phyloP scores from a whole-genome alignment of 2,888 invertebrate species.

The Idaea biselata region DNA sequence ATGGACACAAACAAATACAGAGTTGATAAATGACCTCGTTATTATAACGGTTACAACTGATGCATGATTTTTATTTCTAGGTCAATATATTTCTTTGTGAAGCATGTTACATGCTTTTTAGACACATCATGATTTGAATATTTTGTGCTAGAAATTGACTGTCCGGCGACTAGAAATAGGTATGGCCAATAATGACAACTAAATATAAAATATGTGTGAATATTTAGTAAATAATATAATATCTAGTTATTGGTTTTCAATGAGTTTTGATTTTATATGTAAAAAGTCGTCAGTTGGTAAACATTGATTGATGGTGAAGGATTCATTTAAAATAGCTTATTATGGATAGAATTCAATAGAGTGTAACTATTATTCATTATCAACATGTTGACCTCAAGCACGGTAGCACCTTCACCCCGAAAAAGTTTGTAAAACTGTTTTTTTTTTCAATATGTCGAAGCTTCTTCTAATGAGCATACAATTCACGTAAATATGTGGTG shows the following conservation, averaged over 20 bases:
- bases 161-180: slow-evolving; percentile 13
- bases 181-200: not conserved
- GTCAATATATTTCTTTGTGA: slow-evolving; percentile 67
- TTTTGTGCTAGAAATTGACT: slow-evolving; percentile 36
- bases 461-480: slow-evolving; percentile 41
- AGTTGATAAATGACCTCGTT: slow-evolving; percentile 78
- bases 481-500: slow-evolving; percentile 37
- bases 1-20: slow-evolving; percentile 70
- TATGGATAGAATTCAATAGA: slow-evolving; percentile 23
- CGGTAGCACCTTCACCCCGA: slow-evolving; percentile 49
- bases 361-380: slow-evolving; percentile 11
- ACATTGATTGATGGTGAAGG: slow-evolving; percentile 45
- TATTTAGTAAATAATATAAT: not conserved
- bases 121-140: slow-evolving; percentile 52
- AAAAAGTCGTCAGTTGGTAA: slow-evolving; percentile 40
- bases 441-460: slow-evolving; percentile 41
- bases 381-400: slow-evolving; percentile 45
- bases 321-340: slow-evolving; percentile 40
- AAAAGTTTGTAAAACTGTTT: slow-evolving; percentile 33
- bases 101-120: slow-evolving; percentile 67
- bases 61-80: slow-evolving; percentile 76
- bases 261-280: slow-evolving; percentile 20
- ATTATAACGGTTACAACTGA: slow-evolving; percentile 72
- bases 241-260: slow-evolving; percentile 7
- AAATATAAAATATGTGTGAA: slow-evolving; percentile 3